These are phyloP conservation scores for Sprattus sprattus DNA, from an alignment of 2,113 vertebrate species.

Conservation along the genomic window DNA sequence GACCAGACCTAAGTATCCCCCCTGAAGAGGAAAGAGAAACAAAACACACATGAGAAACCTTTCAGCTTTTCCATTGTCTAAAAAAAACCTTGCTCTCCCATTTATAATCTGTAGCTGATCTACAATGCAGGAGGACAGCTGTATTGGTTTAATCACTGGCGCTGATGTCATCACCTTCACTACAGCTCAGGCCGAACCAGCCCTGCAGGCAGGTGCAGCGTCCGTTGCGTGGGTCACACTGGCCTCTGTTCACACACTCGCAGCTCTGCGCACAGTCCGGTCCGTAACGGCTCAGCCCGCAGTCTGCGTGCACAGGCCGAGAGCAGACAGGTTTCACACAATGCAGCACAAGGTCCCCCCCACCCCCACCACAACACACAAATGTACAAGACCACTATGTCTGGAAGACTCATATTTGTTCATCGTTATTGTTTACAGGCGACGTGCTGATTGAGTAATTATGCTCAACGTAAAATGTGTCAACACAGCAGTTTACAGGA, in stretches of 20 bases:
- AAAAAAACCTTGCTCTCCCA: background rate
- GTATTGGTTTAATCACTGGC: background rate
- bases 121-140: background rate
- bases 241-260: constrained; percentile 71
- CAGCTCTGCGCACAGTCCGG: constrained; percentile 80
- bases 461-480: background rate
- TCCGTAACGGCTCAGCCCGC: constrained; percentile 71
- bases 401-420: background rate
- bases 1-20: constrained; percentile 16
- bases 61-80: background rate
- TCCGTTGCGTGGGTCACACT: constrained; percentile 75
- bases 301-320: constrained; percentile 66
- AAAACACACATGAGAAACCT: background rate
- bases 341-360: background rate
- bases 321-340: background rate
- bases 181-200: constrained; percentile 77
- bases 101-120: background rate
- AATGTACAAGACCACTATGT: background rate
- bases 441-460: background rate
- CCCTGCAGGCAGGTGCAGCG: constrained; percentile 78
- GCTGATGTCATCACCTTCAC: constrained; percentile 70
- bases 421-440: background rate
- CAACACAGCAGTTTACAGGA: background rate
- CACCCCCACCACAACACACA: background rate
- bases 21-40: constrained; percentile 16